Percentiles rank a stretch among this genome's conserved stretches.
Conservation (phyloP, 2,113 vertebrate genomes). For the Charadrius vociferus region DNA sequence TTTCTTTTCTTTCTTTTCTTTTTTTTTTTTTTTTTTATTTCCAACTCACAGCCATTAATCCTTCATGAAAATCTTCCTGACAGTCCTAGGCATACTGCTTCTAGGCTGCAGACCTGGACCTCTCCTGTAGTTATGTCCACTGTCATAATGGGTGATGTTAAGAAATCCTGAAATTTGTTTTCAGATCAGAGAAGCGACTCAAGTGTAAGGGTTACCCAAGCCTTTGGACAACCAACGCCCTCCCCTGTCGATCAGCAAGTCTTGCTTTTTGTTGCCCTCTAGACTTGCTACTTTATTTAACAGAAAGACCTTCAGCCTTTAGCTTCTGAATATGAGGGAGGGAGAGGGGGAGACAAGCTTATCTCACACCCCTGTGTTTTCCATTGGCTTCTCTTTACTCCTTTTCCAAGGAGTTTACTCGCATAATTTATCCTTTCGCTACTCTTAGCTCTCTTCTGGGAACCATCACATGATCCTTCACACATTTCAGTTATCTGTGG, state of each 20-base stretch:
- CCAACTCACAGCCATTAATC: neutral
- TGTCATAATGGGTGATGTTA: neutral
- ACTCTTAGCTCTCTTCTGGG: neutral
- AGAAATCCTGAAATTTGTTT: neutral
- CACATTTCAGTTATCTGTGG: conserved; percentile 10
- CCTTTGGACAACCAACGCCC: neutral
- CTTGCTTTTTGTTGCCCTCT: neutral
- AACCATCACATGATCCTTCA: conserved; percentile 20
- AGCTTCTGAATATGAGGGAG: conserved; percentile 22
- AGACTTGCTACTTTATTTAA: neutral
- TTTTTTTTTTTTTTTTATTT: neutral
- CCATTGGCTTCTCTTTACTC: neutral
- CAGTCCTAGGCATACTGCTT: neutral
- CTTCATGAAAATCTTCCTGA: neutral
- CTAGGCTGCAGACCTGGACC: neutral
- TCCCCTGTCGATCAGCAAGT: neutral
- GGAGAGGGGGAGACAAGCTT: neutral
- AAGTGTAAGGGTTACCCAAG: neutral
- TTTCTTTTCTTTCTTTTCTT: neutral
- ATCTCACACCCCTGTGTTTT: neutral
- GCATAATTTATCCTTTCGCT: neutral
- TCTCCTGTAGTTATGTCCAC: neutral
- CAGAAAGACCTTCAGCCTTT: neutral
- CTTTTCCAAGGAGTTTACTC: neutral
- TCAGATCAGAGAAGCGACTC: neutral